Conservation (phyloP, 2,888 invertebrate species). For the Volucella bombylans region DNA sequence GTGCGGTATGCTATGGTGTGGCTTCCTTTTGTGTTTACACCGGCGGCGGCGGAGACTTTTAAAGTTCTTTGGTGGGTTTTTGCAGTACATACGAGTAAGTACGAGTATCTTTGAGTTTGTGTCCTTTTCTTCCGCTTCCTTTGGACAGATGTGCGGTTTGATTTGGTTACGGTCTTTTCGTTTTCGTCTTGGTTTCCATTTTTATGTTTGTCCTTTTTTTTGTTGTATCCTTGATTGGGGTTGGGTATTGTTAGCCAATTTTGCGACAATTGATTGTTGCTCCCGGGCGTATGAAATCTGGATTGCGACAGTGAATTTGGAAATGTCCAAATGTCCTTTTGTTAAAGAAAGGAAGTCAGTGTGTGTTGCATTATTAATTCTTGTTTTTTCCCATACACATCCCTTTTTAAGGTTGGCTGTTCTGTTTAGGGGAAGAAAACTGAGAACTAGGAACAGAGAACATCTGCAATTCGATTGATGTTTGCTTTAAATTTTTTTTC, state of each 20-base stretch:
- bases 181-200: neutral
- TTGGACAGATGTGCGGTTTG: conserved; percentile 68
- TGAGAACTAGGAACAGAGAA: neutral
- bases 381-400: neutral
- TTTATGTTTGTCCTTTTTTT: no score
- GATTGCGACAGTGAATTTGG: conserved; percentile 41
- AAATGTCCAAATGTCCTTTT: conserved; percentile 46
- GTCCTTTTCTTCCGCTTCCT: neutral
- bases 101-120: no score
- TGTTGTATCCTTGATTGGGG: neutral
- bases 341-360: neutral
- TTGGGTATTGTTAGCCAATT: conserved; percentile 67
- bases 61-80: conserved; percentile 30
- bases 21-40: conserved; percentile 40
- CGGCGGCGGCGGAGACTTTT: conserved; percentile 23
- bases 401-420: neutral
- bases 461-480: conserved; percentile 71
- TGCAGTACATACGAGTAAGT: neutral
- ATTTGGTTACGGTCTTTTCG: conserved; percentile 60
- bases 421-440: no score
- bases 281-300: conserved; percentile 14
- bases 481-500: conserved; percentile 27
- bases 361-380: conserved; percentile 55
- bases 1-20: conserved; percentile 33
- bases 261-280: conserved; percentile 63